A percentile compares a stretch with the other conserved stretches of the same genome.
phyloP scores from a whole-genome alignment of 2,888 invertebrate genomes.

The Octodonta nipae region DNA sequence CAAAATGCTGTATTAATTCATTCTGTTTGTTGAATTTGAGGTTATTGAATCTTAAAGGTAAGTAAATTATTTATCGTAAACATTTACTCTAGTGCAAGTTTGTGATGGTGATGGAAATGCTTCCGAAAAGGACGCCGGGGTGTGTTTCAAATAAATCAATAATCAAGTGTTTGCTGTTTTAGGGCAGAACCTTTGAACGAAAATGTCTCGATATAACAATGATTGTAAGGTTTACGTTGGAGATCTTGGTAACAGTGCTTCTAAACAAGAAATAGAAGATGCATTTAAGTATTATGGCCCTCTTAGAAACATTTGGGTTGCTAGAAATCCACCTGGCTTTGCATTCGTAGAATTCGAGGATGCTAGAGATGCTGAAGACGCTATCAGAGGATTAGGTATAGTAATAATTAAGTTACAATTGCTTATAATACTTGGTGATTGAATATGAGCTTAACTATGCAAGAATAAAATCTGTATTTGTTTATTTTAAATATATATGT shows the following conservation, averaged over 20 bases:
- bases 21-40: too few species aligned
- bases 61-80: too few species aligned
- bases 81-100: too few species aligned
- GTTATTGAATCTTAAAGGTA: too few species aligned
- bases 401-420: too few species aligned
- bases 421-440: too few species aligned
- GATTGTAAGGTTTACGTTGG: conserved; percentile 92
- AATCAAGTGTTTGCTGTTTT: conserved; percentile 10
- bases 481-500: too few species aligned
- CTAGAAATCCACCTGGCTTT: conserved; percentile 83
- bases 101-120: too few species aligned
- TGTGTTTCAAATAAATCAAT: conserved; percentile 14
- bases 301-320: conserved; percentile 85
- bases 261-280: conserved; percentile 78
- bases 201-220: conserved; percentile 57
- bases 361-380: conserved; percentile 75
- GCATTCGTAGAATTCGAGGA: conserved; percentile 86
- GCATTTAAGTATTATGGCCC: conserved; percentile 80
- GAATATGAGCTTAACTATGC: too few species aligned
- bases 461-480: too few species aligned
- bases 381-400: conserved; percentile 70
- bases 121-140: conserved; percentile 8
- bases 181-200: conserved; percentile 1
- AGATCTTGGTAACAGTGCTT: conserved; percentile 79
- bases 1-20: too few species aligned